Percentiles rank a stretch among this genome's conserved stretches.
Conservation (phyloP, 2,888 invertebrate genomes). For the Dermolepida albohirtum region DNA sequence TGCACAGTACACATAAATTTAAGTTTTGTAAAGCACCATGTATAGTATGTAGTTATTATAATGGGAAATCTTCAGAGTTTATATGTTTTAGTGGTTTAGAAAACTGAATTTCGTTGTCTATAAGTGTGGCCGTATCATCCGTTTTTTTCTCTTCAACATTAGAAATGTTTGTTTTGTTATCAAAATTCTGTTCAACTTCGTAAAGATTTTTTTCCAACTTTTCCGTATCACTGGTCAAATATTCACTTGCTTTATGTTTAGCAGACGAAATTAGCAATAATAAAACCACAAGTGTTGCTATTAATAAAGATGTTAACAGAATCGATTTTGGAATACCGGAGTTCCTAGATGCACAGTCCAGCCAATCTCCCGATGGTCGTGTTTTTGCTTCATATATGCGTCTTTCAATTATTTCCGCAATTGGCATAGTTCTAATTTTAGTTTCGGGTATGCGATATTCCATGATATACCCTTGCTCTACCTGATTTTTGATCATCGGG, state of each 20-base stretch:
- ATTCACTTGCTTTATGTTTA: conserved; percentile 47
- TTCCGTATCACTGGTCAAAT: neutral
- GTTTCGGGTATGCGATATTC: conserved; percentile 63
- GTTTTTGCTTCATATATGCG: conserved; percentile 16
- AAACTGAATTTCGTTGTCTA: conserved; percentile 43
- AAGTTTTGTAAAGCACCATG: too few species aligned
- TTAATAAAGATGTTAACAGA: conserved; percentile 62
- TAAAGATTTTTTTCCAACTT: neutral
- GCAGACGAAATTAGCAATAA: conserved; percentile 56
- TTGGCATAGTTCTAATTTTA: conserved; percentile 61
- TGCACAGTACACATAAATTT: too few species aligned
- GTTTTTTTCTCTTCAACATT: neutral
- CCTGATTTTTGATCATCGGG: conserved; percentile 59
- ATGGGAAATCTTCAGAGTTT: too few species aligned
- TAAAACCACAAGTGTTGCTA: conserved; percentile 65
- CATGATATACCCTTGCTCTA: conserved; percentile 57
- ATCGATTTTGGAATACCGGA: conserved; percentile 67
- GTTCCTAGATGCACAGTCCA: conserved; percentile 64
- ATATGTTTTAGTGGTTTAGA: conserved; percentile 48
- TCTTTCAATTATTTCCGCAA: conserved; percentile 49
- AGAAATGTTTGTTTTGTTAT: neutral
- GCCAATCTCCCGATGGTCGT: conserved; percentile 55
- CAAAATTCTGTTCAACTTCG: neutral
- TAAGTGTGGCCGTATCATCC: neutral
- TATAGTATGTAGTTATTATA: too few species aligned